Percentiles rank a stretch among this genome's conserved stretches.
phyloP scores from a whole-genome alignment of 2,113 vertebrate species.

The Silurus meridionalis region DNA sequence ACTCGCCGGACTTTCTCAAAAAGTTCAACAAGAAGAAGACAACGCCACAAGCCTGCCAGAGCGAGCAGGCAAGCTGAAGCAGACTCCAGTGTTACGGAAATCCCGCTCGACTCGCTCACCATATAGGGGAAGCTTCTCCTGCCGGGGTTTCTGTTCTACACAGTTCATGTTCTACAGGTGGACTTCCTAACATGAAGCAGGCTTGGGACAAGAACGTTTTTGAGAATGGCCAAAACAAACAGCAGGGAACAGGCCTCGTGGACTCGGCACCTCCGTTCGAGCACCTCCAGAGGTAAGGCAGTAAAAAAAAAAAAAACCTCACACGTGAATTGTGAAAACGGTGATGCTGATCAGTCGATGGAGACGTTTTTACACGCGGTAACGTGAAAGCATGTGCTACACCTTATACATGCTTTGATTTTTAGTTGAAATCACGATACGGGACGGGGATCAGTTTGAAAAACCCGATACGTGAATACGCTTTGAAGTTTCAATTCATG shows the following conservation, averaged over 20 bases:
- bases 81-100: neutral
- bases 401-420: neutral
- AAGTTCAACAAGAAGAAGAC: neutral
- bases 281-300: conserved; percentile 68
- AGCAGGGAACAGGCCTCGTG: conserved; percentile 64
- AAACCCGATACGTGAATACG: neutral
- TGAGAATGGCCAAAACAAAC: conserved; percentile 57
- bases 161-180: conserved; percentile 55
- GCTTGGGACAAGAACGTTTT: conserved; percentile 60
- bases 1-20: conserved; percentile 10
- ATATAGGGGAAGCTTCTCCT: conserved; percentile 15
- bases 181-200: conserved; percentile 64
- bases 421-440: neutral
- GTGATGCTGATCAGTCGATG: neutral
- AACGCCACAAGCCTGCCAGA: neutral
- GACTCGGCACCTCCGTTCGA: conserved; percentile 52
- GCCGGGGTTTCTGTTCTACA: conserved; percentile 9
- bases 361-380: neutral
- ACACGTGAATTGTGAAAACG: neutral
- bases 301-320: too few species aligned
- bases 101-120: conserved; percentile 37
- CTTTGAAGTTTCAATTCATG: neutral
- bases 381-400: neutral
- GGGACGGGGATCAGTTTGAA: neutral
- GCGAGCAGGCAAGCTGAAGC: conserved; percentile 7